Conservation (phyloP, 2,797 vertebrate species). For the Hippocampus kuda region DNA sequence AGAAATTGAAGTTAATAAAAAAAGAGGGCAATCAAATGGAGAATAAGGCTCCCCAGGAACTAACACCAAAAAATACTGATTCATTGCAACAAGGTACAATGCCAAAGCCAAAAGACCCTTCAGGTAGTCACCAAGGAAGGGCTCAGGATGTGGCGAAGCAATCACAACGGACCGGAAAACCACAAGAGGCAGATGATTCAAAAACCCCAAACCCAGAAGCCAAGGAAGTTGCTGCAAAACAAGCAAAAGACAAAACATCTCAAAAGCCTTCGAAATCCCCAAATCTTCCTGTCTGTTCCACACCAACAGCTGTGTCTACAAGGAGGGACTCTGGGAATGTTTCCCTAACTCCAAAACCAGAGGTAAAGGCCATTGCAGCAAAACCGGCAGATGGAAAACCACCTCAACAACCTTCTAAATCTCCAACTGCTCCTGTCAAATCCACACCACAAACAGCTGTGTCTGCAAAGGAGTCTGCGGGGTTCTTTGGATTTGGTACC, state of each 20-base stretch:
- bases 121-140: conserved; percentile 11
- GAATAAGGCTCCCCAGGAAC: conserved; percentile 14
- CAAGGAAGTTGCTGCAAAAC: conserved; percentile 32
- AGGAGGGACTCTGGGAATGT: not conserved
- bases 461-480: conserved; percentile 54
- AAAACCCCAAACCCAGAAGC: conserved; percentile 35
- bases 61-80: conserved; percentile 13
- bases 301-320: not conserved
- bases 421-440: conserved; percentile 30
- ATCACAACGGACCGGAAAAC: no score
- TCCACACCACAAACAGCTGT: conserved; percentile 43
- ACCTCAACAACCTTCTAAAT: conserved; percentile 43
- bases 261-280: not conserved
- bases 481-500: conserved; percentile 50
- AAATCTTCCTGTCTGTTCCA: not conserved
- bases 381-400: conserved; percentile 44
- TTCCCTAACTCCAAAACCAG: conserved; percentile 36
- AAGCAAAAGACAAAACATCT: conserved; percentile 15
- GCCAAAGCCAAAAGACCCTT: conserved; percentile 21
- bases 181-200: conserved; percentile 23
- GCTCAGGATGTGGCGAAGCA: conserved; percentile 35
- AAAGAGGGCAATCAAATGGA: conserved; percentile 31
- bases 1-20: conserved; percentile 26
- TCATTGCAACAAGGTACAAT: conserved; percentile 12
- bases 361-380: conserved; percentile 23